These are phyloP conservation scores for Notamacropus eugenii DNA, from an alignment of 2,797 vertebrate species.

Conservation along the genomic window DNA sequence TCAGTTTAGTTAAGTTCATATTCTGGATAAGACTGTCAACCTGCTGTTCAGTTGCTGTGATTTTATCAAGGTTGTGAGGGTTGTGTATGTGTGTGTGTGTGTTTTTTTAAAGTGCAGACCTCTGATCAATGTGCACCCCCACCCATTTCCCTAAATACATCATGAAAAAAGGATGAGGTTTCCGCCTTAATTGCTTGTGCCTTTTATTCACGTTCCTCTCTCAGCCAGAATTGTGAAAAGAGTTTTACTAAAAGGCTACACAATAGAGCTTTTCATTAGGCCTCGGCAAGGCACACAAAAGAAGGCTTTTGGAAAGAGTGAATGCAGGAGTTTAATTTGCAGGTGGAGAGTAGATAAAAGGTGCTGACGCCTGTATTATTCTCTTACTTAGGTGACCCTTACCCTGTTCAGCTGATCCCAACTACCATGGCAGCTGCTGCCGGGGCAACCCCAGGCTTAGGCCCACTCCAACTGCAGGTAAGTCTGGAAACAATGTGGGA, in stretches of 20 bases:
- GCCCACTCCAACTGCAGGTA: constrained; percentile 98
- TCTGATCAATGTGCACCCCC: constrained; percentile 82
- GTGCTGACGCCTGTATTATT: constrained; percentile 87
- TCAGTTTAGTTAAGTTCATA: constrained; percentile 79
- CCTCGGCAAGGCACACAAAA: constrained; percentile 91
- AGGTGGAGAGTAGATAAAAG: constrained; percentile 89
- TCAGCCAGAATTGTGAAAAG: constrained; percentile 93
- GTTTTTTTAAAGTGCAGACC: constrained; percentile 75
- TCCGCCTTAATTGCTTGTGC: constrained; percentile 95
- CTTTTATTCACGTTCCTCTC: constrained; percentile 96
- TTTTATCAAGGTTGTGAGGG: constrained; percentile 77
- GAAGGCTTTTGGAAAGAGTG: constrained; percentile 89
- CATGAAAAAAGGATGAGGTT: constrained; percentile 90
- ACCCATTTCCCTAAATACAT: constrained; percentile 88
- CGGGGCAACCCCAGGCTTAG: constrained; percentile 94
- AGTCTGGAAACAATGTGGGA: constrained; percentile 78
- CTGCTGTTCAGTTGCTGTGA: constrained; percentile 68
- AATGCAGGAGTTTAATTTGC: constrained; percentile 89
- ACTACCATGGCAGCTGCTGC: constrained; percentile 97
- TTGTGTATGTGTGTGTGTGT: constrained; percentile 26
- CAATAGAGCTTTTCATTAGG: constrained; percentile 98
- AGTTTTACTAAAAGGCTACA: constrained; percentile 94
- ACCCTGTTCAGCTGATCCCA: constrained; percentile 99
- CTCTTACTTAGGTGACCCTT: constrained; percentile 95
- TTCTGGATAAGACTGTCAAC: constrained; percentile 77